These are phyloP conservation scores for Drosophila aldrichi DNA, from an alignment of 2,888 invertebrate genomes.

Conservation along the genomic window DNA sequence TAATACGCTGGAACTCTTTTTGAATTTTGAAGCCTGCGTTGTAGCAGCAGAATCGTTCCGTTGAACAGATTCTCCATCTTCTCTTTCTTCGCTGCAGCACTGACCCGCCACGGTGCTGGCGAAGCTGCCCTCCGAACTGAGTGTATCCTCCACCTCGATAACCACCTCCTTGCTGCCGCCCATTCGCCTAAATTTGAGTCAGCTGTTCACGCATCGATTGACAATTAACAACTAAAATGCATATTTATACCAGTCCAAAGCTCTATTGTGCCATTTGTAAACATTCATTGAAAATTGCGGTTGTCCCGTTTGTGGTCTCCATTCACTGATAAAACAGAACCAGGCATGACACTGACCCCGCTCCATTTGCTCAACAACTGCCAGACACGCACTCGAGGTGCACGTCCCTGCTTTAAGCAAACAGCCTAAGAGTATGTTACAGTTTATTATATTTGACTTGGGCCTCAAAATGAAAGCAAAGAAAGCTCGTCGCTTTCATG, in stretches of 20 bases:
- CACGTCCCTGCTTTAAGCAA: conserved; percentile 16
- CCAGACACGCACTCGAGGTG: conserved; percentile 15
- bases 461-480: not conserved
- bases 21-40: not conserved
- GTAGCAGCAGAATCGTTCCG: not conserved
- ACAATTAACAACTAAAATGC: conserved; percentile 24
- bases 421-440: conserved; percentile 50
- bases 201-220: conserved; percentile 16
- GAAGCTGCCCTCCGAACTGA: conserved; percentile 59
- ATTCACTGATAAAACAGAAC: conserved; percentile 52
- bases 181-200: conserved; percentile 38
- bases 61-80: not conserved
- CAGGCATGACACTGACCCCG: conserved; percentile 63
- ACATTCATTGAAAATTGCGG: conserved; percentile 52
- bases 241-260: conserved; percentile 27
- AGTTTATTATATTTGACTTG: not conserved
- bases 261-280: conserved; percentile 41
- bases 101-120: conserved; percentile 49
- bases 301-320: conserved; percentile 53
- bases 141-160: conserved; percentile 50
- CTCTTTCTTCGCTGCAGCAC: conserved; percentile 42
- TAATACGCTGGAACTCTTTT: conserved; percentile 41
- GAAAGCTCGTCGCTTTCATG: not conserved
- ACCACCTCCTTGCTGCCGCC: conserved; percentile 36
- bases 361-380: conserved; percentile 10